Evolutionary conservation across 1,140 invertebrate species (phyloP).

Genomic region (Brachionus paranguensis): DNA sequence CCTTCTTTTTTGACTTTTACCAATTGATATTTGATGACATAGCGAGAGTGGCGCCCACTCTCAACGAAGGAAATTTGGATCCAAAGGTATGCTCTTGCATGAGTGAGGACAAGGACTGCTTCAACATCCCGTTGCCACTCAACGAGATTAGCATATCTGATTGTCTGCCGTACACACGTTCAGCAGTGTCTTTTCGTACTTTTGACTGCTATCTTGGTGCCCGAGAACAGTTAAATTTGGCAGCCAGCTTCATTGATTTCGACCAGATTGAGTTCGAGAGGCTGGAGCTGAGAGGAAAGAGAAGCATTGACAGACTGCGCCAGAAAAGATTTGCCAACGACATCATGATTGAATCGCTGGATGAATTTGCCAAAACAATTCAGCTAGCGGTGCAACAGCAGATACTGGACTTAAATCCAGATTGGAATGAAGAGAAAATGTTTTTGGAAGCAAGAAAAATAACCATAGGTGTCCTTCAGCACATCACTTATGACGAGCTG

Average conservation of each 20-base stretch:
- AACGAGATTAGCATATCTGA: neutral
- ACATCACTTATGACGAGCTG: constrained; percentile 89
- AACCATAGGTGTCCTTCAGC: constrained; percentile 79
- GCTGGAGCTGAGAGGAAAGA: neutral
- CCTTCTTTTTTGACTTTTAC: neutral
- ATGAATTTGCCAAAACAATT: constrained; percentile 43
- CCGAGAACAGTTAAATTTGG: constrained; percentile 65
- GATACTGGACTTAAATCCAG: constrained; percentile 9
- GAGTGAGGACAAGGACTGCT: neutral
- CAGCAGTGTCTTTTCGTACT: neutral
- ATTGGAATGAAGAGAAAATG: constrained; percentile 42
- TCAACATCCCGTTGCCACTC: neutral
- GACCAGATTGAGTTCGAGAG: neutral
- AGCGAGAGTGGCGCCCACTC: neutral
- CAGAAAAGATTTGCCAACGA: neutral
- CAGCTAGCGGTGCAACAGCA: constrained; percentile 40
- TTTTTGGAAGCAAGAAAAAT: constrained; percentile 74
- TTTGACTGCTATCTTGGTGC: neutral
- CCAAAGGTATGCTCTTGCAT: neutral
- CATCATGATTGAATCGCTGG: neutral
- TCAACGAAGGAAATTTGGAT: neutral
- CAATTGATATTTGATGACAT: neutral
- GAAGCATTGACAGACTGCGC: neutral
- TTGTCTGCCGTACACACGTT: neutral
- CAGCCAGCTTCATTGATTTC: constrained; percentile 75